Evolutionary conservation across 2,113 vertebrate species (phyloP).

Genomic region (Lates calcarifer): DNA sequence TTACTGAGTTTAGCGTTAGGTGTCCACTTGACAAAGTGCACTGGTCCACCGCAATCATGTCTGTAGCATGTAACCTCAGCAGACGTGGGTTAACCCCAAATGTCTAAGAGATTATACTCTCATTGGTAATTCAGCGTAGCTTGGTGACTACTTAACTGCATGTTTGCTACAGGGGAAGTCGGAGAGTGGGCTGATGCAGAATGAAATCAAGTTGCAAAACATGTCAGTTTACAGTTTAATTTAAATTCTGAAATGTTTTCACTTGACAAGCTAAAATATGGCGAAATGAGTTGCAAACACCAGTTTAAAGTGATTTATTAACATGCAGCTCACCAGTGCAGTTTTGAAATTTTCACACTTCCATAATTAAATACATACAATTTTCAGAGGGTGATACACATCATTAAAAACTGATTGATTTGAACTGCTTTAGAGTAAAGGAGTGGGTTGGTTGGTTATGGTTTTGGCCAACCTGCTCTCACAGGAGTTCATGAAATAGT

Average conservation of each 20-base stretch:
- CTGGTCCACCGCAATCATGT: slow-evolving; percentile 59
- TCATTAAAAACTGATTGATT: too few relatives aligned
- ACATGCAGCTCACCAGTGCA: background rate
- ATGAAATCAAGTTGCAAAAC: slow-evolving; percentile 29
- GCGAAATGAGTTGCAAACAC: too few relatives aligned
- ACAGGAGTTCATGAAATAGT: too few relatives aligned
- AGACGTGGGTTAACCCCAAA: slow-evolving; percentile 63
- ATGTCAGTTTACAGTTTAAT: slow-evolving; percentile 10
- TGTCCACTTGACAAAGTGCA: slow-evolving; percentile 69
- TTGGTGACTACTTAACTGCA: slow-evolving; percentile 41
- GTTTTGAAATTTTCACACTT: background rate
- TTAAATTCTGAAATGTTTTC: background rate
- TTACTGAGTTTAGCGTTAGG: slow-evolving; percentile 69
- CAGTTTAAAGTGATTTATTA: background rate
- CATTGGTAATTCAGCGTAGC: slow-evolving; percentile 46
- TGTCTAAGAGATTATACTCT: slow-evolving; percentile 47
- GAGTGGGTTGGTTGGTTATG: too few relatives aligned
- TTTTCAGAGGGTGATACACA: background rate
- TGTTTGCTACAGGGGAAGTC: slow-evolving; percentile 9
- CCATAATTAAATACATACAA: background rate
- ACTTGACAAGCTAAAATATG: background rate
- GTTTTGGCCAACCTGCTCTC: too few relatives aligned
- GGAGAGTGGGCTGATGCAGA: background rate
- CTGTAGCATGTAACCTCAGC: slow-evolving; percentile 64
- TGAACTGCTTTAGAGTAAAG: too few relatives aligned